Evolutionary conservation across 2,113 vertebrate genomes (phyloP).

Genomic region (Notiomystis cincta): DNA sequence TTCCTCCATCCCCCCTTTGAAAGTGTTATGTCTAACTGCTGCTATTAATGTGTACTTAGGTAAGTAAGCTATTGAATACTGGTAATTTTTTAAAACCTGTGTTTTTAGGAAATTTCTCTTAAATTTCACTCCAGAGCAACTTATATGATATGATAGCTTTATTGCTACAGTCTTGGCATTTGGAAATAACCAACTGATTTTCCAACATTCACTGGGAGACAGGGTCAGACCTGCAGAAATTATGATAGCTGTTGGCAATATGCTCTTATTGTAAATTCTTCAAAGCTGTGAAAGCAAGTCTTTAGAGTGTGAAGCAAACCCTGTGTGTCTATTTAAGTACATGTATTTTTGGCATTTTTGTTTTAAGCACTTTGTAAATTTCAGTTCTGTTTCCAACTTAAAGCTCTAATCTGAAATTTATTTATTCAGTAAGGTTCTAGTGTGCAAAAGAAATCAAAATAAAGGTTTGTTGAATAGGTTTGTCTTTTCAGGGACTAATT

Average conservation of each 20-base stretch:
- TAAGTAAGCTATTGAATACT: not conserved
- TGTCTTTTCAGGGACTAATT: not conserved
- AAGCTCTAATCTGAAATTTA: not conserved
- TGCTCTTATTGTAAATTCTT: not conserved
- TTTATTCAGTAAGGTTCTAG: not conserved
- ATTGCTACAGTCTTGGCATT: not conserved
- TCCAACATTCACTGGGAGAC: not conserved
- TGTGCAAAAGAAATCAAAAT: not conserved
- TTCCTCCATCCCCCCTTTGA: rapidly evolving
- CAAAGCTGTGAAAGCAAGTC: not conserved
- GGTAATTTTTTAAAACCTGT: not conserved
- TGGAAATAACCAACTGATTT: not conserved
- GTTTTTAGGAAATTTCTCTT: not conserved
- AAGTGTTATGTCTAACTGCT: not conserved
- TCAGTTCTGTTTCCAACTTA: not conserved
- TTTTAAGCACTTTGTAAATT: not conserved
- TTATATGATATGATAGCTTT: not conserved
- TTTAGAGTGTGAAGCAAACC: not conserved
- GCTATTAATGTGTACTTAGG: not conserved
- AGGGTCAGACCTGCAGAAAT: not conserved
- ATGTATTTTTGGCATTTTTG: not conserved
- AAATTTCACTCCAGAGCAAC: not conserved
- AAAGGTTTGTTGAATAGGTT: not conserved
- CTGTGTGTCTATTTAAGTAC: not conserved
- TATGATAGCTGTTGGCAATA: not conserved